Evolutionary conservation across 1,140 invertebrate species (phyloP), one percentile per base, ranked within the genome.

Genomic region (Zophobas atratus): DNA sequence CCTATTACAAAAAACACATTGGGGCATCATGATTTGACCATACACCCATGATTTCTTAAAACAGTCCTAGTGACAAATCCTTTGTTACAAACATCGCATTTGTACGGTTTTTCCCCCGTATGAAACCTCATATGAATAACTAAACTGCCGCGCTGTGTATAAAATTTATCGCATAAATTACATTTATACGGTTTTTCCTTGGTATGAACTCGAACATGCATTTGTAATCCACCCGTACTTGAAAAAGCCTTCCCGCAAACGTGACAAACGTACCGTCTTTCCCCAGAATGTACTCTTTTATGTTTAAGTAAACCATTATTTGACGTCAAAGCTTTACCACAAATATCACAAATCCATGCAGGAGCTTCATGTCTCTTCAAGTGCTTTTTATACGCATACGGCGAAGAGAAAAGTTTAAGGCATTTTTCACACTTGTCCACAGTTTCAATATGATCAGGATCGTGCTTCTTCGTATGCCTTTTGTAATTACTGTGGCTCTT

Each of bases 101-200:
- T 83, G 82, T 91, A 95, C 0, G 94, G 94, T 79, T 94, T 92
- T 84, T 95, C 93, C 0, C 95, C 94, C 0, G 95, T 97, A 82
- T 98, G 97, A 75, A 96, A 97, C 6, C 97, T 90, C 55, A 97
- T 87, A 84, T 98, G 97, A 6, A 94, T 92, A 60, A 93, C 92
- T 1, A 96, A 88, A 84, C 95, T 95, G 80, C 92, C 93, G 70
- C 92, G 94, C 84, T 93, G 93, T 1, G 93, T 93, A 78, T 93
- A 93, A 84, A 91, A 88, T 78, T 92, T 90, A 46, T 91, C 91
- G 82, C 92, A 93, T 20, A 41, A 6, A 4, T 6, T 67, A 6
- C 60, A 67, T 0, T 43, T 2, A 32, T 20, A 67, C 8, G 60
- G 60, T 43, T 67, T 67, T 74, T 90, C 89, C 38, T 87, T 88